Base-by-base conservation (phyloP, 2,113 vertebrate species). In the Pampusana beccarii region DNA sequence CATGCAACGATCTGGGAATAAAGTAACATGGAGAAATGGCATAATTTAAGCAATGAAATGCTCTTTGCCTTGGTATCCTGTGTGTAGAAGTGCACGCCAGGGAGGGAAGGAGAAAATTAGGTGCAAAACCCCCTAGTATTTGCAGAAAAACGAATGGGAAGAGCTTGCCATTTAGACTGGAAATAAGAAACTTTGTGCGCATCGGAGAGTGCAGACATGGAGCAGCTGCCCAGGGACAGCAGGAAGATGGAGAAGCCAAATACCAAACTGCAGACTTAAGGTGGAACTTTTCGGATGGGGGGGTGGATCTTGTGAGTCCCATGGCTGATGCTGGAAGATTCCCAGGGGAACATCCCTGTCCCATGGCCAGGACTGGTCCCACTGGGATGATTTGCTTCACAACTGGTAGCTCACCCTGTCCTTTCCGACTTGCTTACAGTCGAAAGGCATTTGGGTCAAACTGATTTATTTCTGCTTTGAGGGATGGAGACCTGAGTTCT, bases 1-100 rank as follows among this genome's bases (percentile, higher is more conserved):
- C 1, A 0, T 25, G 19, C 11, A 53, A 10, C 0, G 1, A 2
- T 33, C 36, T 31, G 26, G 34, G 38, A 66, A 33, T n/a, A 42
- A 46, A 73, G 36, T 8, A 66, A 26, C 4, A 28, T 5, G 25
- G 40, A 62, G 46, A 80, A 91, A 80, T 21, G 9, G 42, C 14
- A 19, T 25, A 3, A 77, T 50, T 58, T n/a, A 50, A 77, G 71
- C 11, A 44, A 16, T 13, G 5, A 70, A 77, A 58, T 48, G 20
- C 8, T 71, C 15, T 34, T 62, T 46, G 62, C 36, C 61, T 82
- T 31, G 24, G n/a, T n/a, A n/a, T 9, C 29, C 60, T 14, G 4
- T 15, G 6, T 1, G 1, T 25, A 33, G 23, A 62, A 66, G 38
- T 11, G 14, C 11, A 15, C 1, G 7, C 5, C 26, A 61, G 29